Evolutionary conservation across 2,888 invertebrate species (phyloP), one percentile per base, ranked within the genome.

Genomic region (Megalurothrips usitatus): DNA sequence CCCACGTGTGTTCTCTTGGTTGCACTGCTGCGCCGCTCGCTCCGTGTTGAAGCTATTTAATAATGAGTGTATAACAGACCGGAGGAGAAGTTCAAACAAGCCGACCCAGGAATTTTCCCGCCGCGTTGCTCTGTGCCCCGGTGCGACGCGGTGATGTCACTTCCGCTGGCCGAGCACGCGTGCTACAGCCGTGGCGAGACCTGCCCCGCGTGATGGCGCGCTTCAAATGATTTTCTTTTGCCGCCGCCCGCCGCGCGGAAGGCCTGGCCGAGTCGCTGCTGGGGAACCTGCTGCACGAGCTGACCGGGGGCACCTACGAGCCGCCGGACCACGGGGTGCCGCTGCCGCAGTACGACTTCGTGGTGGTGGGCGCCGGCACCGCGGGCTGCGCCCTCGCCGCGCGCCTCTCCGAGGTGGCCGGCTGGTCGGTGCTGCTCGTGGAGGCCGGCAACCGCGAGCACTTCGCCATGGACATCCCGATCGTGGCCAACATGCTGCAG

Each of bases 371-470:
- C 78, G 95, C 93, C 19, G 96, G 96, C 68, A 96, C 96, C 10
- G 96, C 96, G 0, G 96, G 96, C 47, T 94, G 96, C 3, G 96
- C 96, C 80, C 90, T 96, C 79, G 96, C 96, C 80, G 94, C 94
- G 83, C 91, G 95, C 34, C 89, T 96, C 82, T 94, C 94, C 9
- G 95, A 95, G 87, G 89, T 94, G 80, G 89, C 91, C 84, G 93
- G 94, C 86, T 95, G 95, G 95, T 93, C 92, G 10, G 93, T 96
- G 12, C 88, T 96, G 82, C 89, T 96, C 9, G 86, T 96, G 82
- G 96, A 96, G 87, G 96, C 96, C 1, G 85, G 85, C 10, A 93
- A 93, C 78, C 94, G 96, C 87, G 96, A 96, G 87, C 94, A 93
- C 83, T 96, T 96, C 88, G 92, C 96, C 82, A 94, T 95, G 9